phyloP scores from a whole-genome alignment of 53 echinoderm and acorn worm species.

The Crossaster papposus region DNA sequence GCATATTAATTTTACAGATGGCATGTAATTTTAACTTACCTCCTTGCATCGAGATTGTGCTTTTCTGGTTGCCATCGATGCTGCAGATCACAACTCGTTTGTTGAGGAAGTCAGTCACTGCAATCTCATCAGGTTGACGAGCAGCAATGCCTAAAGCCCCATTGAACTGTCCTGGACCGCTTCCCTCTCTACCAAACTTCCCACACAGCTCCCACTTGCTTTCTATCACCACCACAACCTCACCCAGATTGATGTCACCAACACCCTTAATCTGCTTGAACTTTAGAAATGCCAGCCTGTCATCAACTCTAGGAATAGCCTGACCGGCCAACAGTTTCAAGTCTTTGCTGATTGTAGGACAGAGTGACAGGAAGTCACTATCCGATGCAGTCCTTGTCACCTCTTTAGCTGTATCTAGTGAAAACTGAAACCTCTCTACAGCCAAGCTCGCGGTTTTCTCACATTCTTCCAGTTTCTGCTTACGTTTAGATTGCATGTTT shows the following conservation, averaged over 20 bases:
- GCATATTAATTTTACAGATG: too few species aligned
- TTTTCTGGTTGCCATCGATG: neutral
- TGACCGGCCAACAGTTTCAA: neutral
- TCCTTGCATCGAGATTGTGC: neutral
- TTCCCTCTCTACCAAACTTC: constrained; percentile 9
- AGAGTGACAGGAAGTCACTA: constrained; percentile 1
- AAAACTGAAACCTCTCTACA: neutral
- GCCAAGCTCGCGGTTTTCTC: neutral
- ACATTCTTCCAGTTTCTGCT: neutral
- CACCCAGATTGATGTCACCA: neutral
- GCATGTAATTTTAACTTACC: too few species aligned
- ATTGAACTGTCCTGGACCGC: constrained; percentile 15
- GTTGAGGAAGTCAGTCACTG: constrained; percentile 10
- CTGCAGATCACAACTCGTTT: neutral
- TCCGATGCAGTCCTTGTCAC: neutral
- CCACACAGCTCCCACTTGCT: constrained; percentile 18
- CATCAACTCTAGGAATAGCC: neutral
- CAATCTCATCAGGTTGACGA: constrained; percentile 26
- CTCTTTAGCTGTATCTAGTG: neutral
- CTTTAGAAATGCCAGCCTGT: neutral
- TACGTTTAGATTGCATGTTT: neutral
- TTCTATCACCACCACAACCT: neutral
- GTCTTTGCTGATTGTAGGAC: constrained; percentile 5
- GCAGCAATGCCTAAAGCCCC: constrained; percentile 23
- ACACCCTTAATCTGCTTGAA: neutral